Evolutionary conservation across 1,140 invertebrate species (phyloP).

Genomic region (Danaus melanippus): DNA sequence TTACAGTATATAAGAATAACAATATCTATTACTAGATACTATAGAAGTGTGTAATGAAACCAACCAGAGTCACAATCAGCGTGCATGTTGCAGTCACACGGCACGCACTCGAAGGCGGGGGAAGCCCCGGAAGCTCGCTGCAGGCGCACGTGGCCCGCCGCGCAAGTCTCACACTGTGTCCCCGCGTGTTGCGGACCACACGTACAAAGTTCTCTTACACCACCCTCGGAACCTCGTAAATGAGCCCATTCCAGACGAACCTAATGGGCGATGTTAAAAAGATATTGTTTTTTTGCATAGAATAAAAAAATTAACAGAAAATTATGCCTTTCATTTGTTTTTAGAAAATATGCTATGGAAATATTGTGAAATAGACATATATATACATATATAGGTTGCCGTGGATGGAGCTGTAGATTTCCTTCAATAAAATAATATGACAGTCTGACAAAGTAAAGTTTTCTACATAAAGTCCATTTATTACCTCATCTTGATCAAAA

Average conservation of each 20-base stretch:
- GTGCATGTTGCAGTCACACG: conserved; percentile 93
- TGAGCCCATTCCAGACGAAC: conserved; percentile 44
- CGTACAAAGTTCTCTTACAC: conserved; percentile 75
- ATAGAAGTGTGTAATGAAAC: conserved; percentile 1
- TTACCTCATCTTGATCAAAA: conserved; percentile 93
- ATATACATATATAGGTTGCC: no score
- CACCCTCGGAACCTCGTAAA: conserved; percentile 33
- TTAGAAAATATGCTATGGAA: no score
- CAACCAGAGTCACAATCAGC: conserved; percentile 85
- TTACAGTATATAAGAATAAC: no score
- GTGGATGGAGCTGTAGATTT: no score
- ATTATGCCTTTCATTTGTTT: no score
- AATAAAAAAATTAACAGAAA: conserved; percentile 1
- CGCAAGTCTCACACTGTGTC: conserved; percentile 88
- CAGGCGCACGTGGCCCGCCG: conserved; percentile 87
- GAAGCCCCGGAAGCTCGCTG: conserved; percentile 71
- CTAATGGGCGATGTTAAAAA: conserved; percentile 20
- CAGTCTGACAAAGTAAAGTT: no score
- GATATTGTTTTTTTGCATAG: no score
- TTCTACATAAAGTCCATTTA: conserved; percentile 7
- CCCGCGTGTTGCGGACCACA: conserved; percentile 81
- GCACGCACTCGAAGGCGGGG: conserved; percentile 80
- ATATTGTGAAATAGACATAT: no score
- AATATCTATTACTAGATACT: background rate
- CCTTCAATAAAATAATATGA: no score